Percentiles rank a stretch among this genome's conserved stretches.
These are phyloP conservation scores for Harpagifer antarcticus DNA, from an alignment of 2,797 vertebrate species.

Conservation along the genomic window DNA sequence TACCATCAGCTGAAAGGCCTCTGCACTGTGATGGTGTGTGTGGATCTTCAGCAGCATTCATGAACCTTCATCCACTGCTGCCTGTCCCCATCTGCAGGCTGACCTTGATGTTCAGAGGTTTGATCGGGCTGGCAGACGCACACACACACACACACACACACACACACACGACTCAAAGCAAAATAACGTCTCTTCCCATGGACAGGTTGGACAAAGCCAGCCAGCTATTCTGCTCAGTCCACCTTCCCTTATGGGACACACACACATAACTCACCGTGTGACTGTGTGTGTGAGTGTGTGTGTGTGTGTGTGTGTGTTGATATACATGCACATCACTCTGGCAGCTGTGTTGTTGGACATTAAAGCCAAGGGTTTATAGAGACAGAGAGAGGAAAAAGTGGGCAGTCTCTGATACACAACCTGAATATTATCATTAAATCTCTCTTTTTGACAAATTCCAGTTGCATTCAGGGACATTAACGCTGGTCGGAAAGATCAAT, in stretches of 20 bases:
- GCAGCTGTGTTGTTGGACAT: conserved; percentile 58
- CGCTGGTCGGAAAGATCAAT: neutral
- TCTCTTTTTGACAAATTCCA: conserved; percentile 8
- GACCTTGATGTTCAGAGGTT: conserved; percentile 36
- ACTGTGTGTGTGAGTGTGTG: conserved; percentile 29
- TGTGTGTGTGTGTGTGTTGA: conserved; percentile 20
- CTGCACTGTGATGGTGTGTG: conserved; percentile 19
- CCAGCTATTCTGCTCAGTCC: conserved; percentile 41
- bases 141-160: conserved; percentile 17
- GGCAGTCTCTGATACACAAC: conserved; percentile 30
- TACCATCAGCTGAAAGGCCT: conserved; percentile 16
- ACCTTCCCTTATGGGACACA: conserved; percentile 43
- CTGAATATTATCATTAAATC: conserved; percentile 20
- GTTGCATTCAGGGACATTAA: neutral
- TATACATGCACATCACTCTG: conserved; percentile 44
- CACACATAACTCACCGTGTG: conserved; percentile 39
- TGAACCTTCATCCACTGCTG: conserved; percentile 4
- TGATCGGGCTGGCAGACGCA: conserved; percentile 35
- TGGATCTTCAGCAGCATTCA: conserved; percentile 9
- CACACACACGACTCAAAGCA: conserved; percentile 2
- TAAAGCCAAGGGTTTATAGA: conserved; percentile 56
- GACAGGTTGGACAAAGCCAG: conserved; percentile 70
- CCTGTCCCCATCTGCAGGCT: conserved; percentile 41
- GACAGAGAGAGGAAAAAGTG: conserved; percentile 22
- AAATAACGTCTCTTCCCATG: conserved; percentile 22